Evolutionary conservation across 2,888 invertebrate genomes (phyloP), one percentile per base, ranked within the genome.

Genomic region (Apeira syringaria): DNA sequence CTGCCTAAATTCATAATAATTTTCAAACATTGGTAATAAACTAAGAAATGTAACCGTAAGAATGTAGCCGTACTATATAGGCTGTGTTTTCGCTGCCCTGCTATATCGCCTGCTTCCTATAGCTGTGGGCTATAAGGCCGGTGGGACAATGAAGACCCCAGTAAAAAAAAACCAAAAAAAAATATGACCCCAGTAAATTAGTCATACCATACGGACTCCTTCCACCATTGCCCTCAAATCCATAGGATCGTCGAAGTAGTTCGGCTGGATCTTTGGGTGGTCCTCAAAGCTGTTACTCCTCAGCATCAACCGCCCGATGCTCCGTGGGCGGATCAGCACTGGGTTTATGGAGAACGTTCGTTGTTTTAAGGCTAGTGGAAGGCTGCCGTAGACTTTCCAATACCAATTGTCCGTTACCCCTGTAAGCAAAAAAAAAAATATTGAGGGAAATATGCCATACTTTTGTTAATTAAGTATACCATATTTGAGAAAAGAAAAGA

Each of bases 181-280:
- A n/a, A n/a, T n/a, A n/a, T n/a, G n/a, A n/a, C 15, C 15, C 15
- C 2, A 15, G 15, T 15, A 17, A n/a, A 20, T 3, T 9, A 9
- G 9, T 27, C 78, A 80, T 72, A 95, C 95, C 89, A 94, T 85
- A 67, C 94, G 92, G 20, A 95, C 91, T 25, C 95, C 96, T 70
- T 95, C 94, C 6, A 95, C 91, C 80, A 97, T 90, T 3, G 93
- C 92, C 10, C 87, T 78, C n/a, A 96, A 64, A 71, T 98, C 98
- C 15, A 92, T 91, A 2, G 91, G 91, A 61, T 94, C 81, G 37
- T 93, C 87, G 69, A 97, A 94, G 77, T 97, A 98, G 80, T 98
- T 97, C 0, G 96, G 93, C 32, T 95, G 91, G 64, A 98, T 93
- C 37, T 91, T 80, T 0, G 98, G 98, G 78, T 94, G 93, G 36